Conservation (phyloP, 2,888 invertebrate species). For the Adela reaumurella region DNA sequence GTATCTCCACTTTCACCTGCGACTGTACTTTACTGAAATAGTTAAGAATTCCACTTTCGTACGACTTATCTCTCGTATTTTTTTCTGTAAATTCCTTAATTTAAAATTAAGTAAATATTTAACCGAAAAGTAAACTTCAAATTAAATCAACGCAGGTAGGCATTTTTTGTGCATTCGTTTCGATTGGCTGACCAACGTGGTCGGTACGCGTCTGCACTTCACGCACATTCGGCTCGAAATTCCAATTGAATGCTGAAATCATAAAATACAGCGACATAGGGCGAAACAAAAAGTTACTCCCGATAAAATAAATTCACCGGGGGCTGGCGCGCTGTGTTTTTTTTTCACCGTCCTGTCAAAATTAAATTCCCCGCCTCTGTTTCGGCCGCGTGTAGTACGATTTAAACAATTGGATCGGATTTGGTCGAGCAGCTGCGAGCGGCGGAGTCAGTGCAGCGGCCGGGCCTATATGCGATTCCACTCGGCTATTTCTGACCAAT, state of each 20-base stretch:
- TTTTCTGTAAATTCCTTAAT: too few species aligned
- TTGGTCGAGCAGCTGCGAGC: neutral
- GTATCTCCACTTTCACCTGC: too few species aligned
- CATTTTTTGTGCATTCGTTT: too few species aligned
- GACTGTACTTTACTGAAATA: too few species aligned
- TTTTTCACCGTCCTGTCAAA: neutral
- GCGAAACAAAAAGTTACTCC: slow-evolving; percentile 1
- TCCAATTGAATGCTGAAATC: neutral
- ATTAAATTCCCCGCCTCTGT: slow-evolving; percentile 1
- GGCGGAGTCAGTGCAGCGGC: neutral
- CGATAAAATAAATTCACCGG: neutral
- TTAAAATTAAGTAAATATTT: too few species aligned
- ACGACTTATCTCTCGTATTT: too few species aligned
- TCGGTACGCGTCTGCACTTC: neutral
- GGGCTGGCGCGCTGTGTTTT: neutral
- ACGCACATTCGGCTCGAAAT: neutral
- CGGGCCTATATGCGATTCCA: neutral
- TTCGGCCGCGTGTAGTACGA: slow-evolving; percentile 1
- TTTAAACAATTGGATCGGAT: neutral
- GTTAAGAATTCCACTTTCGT: too few species aligned
- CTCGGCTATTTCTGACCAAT: neutral
- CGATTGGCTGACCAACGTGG: too few species aligned
- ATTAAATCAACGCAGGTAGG: too few species aligned
- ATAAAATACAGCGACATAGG: neutral
- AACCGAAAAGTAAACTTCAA: too few species aligned